phyloP scores from a whole-genome alignment of 2,113 vertebrate species.

The Progne subis region DNA sequence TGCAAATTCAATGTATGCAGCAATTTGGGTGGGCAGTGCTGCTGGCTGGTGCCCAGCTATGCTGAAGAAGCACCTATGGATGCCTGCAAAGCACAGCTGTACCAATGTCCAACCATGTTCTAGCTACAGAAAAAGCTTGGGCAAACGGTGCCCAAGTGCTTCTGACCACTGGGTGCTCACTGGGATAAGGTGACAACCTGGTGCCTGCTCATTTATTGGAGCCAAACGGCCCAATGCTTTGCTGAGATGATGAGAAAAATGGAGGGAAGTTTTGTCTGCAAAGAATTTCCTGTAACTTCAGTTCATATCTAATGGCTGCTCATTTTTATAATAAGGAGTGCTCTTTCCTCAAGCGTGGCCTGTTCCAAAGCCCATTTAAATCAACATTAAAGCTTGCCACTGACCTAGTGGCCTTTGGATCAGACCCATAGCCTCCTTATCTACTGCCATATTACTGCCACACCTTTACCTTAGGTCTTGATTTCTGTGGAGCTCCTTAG shows the following conservation, averaged over 20 bases:
- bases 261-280: not conserved
- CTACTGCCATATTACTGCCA: slow-evolving; percentile 21
- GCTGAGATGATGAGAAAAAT: not conserved
- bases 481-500: slow-evolving; percentile 49
- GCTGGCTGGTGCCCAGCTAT: not conserved
- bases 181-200: not conserved
- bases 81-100: not conserved
- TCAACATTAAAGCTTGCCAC: slow-evolving; percentile 27
- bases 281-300: not conserved
- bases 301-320: not conserved
- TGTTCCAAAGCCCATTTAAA: slow-evolving; percentile 32
- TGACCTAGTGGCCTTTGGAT: slow-evolving; percentile 53
- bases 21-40: not conserved
- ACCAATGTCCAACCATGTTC: no score
- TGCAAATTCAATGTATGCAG: not conserved
- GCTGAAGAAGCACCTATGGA: not conserved
- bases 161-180: not conserved
- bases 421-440: slow-evolving; percentile 33
- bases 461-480: slow-evolving; percentile 45
- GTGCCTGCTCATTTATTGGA: not conserved
- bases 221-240: not conserved
- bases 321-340: not conserved
- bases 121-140: not conserved
- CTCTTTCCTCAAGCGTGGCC: not conserved
- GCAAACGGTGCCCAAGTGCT: not conserved